Conservation (phyloP, 1,140 invertebrate species). For the Alviniconcha marisindica region DNA sequence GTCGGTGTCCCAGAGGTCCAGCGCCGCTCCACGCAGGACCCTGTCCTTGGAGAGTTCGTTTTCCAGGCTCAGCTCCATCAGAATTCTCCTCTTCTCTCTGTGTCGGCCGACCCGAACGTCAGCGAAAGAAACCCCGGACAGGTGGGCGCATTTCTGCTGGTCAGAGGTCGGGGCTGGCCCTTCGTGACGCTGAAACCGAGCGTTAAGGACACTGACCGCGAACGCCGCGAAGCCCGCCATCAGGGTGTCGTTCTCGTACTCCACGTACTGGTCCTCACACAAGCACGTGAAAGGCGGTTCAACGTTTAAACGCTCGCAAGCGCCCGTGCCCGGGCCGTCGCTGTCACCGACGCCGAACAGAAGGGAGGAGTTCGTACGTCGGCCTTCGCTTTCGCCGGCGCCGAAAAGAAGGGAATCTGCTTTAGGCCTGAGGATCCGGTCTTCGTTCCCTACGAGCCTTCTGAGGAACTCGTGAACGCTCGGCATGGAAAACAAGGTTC, state of each 20-base stretch:
- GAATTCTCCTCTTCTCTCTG: not conserved
- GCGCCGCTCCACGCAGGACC: not conserved
- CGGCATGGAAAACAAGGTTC: not conserved
- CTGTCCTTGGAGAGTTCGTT: constrained; percentile 17
- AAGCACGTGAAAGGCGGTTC: constrained; percentile 28
- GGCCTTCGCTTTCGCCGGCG: not conserved
- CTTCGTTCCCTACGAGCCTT: not conserved
- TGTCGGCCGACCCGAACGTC: constrained; percentile 1
- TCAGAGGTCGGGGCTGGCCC: no score
- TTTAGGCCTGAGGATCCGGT: not conserved
- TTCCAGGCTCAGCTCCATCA: constrained; percentile 18
- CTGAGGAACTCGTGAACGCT: not conserved
- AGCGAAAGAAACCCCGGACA: constrained; percentile 20
- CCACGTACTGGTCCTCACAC: constrained; percentile 11
- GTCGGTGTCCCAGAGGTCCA: constrained; percentile 12
- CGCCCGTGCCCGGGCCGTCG: not conserved
- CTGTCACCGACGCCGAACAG: not conserved
- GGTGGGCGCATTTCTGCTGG: not conserved
- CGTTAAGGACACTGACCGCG: constrained; percentile 2
- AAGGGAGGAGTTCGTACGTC: no score
- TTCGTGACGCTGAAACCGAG: not conserved
- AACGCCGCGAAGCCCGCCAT: constrained; percentile 26
- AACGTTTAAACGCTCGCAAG: not conserved
- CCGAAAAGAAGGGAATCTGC: no score
- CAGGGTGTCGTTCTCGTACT: constrained; percentile 28